Evolutionary conservation across 2,888 invertebrate species (phyloP).

Genomic region (Ectemnius continuus): DNA sequence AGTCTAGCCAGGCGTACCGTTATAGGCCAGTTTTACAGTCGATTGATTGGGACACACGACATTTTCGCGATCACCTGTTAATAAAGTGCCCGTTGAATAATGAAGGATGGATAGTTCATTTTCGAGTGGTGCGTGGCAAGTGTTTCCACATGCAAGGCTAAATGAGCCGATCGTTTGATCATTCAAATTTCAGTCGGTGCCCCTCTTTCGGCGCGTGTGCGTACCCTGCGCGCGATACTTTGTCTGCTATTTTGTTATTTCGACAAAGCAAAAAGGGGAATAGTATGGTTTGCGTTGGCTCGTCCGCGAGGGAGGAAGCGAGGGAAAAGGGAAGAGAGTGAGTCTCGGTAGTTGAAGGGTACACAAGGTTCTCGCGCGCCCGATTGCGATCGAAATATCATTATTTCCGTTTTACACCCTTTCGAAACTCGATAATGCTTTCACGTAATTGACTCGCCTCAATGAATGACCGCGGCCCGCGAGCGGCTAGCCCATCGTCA

Average conservation of each 20-base stretch:
- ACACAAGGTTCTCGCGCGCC: slow-evolving; percentile 22
- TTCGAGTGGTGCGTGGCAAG: too few relatives aligned
- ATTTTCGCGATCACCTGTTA: too few relatives aligned
- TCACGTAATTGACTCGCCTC: slow-evolving; percentile 61
- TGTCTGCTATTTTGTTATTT: background rate
- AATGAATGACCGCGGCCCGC: slow-evolving; percentile 57
- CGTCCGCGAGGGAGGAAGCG: background rate
- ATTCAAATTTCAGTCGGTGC: background rate
- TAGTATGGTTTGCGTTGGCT: slow-evolving; percentile 22
- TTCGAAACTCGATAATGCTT: slow-evolving; percentile 64
- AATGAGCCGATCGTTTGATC: background rate
- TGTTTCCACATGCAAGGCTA: background rate
- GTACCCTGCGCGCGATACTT: background rate
- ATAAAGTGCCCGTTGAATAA: too few relatives aligned
- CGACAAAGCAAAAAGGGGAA: background rate
- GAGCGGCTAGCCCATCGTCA: slow-evolving; percentile 40
- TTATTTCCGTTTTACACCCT: slow-evolving; percentile 59
- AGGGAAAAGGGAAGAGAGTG: background rate
- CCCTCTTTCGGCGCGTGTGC: background rate
- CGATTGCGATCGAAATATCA: slow-evolving; percentile 55
- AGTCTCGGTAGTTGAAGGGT: slow-evolving; percentile 6
- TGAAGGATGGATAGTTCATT: too few relatives aligned
- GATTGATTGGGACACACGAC: too few relatives aligned
- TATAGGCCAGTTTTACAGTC: too few relatives aligned
- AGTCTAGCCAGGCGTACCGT: too few relatives aligned